Evolutionary conservation across 2,888 invertebrate species (phyloP), one percentile per base, ranked within the genome.

Genomic region (Epinotia nisella): DNA sequence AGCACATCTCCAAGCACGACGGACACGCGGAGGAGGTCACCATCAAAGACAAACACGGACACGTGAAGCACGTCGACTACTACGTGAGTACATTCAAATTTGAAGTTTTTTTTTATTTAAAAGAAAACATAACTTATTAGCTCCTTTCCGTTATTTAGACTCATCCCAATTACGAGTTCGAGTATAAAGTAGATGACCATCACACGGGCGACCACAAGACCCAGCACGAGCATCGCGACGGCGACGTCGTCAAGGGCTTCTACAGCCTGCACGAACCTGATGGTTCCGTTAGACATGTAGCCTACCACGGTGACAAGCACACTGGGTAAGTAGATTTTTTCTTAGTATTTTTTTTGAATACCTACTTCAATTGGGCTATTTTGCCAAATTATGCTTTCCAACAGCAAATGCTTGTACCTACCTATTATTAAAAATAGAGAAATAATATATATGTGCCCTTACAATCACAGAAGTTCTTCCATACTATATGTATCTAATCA

Each of bases 121-220:
- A 29, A 29, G 1, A 29, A 29, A 29, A 29, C 4, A 29, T 7
- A 29, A 29, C 0, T n/a, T 66, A 75, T 10, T 61, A 74, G 11
- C 68, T 72, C 41, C 61, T 56, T 68, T 51, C 49, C 67, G n/a
- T 41, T 41, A 19, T 55, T 21, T 41, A 66, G 66, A 66, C 66
- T 5, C 66, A 66, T 49, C 81, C 83, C 17, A 82, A 84, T 70
- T 84, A 83, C 75, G 77, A 81, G 24, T 84, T 89, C 72, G 79
- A 77, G 55, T 85, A 86, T 78, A 82, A 80, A 73, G 83, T 86
- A 3, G 75, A 79, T 53, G 94, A 94, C 78, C 84, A 87, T 7
- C 93, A 94, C 81, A 94, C 94, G 21, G 93, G 93, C 19, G 94
- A 94, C 82, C 85, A 89, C 79, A 93, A 94, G 81, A 84, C 86